phyloP scores from a whole-genome alignment of 1,140 invertebrate genomes.

The Lepidurus couesii region DNA sequence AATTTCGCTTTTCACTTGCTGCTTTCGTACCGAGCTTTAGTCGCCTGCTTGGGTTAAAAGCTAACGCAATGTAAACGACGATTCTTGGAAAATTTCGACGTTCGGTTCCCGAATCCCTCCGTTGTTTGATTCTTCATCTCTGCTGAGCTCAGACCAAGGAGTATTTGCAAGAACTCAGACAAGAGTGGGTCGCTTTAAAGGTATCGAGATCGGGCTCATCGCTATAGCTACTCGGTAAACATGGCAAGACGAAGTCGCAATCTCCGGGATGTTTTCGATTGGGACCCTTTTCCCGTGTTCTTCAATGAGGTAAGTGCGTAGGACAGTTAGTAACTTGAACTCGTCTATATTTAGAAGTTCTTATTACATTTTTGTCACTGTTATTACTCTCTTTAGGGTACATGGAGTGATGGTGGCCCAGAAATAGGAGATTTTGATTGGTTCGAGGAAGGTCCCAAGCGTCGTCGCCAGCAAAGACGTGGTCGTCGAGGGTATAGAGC shows the following conservation, averaged over 20 bases:
- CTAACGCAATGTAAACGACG: not conserved
- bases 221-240: not conserved
- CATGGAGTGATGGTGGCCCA: no score
- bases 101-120: not conserved
- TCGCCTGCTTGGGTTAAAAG: not conserved
- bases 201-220: not conserved
- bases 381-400: no score
- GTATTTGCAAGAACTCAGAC: slow-evolving; percentile 6
- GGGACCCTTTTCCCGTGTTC: no score
- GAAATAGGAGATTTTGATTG: no score
- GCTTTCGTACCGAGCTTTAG: not conserved
- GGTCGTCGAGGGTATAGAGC: no score
- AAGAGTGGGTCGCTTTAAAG: not conserved
- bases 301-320: no score
- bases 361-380: no score
- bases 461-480: no score
- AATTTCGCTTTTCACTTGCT: not conserved
- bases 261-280: no score
- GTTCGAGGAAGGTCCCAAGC: no score
- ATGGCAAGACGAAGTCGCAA: not conserved
- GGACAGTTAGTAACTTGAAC: no score
- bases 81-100: not conserved
- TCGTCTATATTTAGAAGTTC: no score
- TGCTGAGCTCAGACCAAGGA: not conserved
- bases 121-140: not conserved